phyloP scores from a whole-genome alignment of 2,888 invertebrate genomes.

The Nomada ferruginata region DNA sequence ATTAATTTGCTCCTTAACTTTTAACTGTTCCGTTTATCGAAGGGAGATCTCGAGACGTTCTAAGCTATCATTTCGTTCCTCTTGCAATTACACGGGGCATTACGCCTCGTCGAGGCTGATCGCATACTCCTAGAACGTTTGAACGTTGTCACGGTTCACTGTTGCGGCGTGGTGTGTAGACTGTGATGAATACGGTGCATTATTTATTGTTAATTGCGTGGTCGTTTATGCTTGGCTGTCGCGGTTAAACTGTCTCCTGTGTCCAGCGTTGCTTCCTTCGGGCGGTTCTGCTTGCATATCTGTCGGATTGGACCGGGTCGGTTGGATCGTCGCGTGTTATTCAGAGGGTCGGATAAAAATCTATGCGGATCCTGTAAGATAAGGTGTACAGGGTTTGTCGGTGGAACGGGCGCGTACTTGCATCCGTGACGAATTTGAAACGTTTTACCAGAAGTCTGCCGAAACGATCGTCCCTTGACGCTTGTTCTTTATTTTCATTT shows the following conservation, averaged over 20 bases:
- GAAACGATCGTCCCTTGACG: slow-evolving; percentile 63
- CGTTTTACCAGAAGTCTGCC: slow-evolving; percentile 53
- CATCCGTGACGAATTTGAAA: slow-evolving; percentile 57
- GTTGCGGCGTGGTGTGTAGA: slow-evolving; percentile 13
- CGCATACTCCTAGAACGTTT: slow-evolving; percentile 61
- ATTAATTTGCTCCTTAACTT: slow-evolving; percentile 5
- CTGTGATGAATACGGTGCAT: slow-evolving; percentile 28
- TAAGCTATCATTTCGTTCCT: neutral
- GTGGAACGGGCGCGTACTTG: slow-evolving; percentile 11
- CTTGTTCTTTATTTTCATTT: neutral
- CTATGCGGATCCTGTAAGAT: slow-evolving; percentile 23
- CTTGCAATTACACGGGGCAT: slow-evolving; percentile 55
- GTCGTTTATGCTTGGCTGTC: slow-evolving; percentile 29
- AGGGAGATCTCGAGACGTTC: slow-evolving; percentile 52
- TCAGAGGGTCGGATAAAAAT: slow-evolving; percentile 44
- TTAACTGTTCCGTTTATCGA: slow-evolving; percentile 29
- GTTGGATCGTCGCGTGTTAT: slow-evolving; percentile 65
- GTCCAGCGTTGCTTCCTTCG: slow-evolving; percentile 36
- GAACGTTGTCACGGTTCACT: slow-evolving; percentile 44
- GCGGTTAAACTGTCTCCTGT: slow-evolving; percentile 36
- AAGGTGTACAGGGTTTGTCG: slow-evolving; percentile 1
- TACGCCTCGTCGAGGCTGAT: slow-evolving; percentile 68
- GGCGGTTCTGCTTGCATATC: slow-evolving; percentile 27
- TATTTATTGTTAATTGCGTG: slow-evolving; percentile 21
- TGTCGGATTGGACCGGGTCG: slow-evolving; percentile 60